Percentiles rank a stretch among this genome's conserved stretches.
These are phyloP conservation scores for Sander vitreus DNA, from an alignment of 2,113 vertebrate genomes.

Conservation along the genomic window DNA sequence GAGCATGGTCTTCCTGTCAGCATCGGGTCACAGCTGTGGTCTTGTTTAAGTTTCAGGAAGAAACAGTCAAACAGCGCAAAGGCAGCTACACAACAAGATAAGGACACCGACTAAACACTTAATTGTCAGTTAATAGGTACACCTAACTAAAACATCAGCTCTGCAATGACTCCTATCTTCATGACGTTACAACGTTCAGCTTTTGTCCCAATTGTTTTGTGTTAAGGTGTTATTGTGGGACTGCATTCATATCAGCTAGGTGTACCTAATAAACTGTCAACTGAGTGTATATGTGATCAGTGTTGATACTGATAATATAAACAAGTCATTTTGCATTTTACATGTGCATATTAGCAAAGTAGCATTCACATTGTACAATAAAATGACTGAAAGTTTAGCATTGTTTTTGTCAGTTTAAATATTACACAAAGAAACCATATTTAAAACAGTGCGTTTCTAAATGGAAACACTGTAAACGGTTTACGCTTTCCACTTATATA, in stretches of 20 bases:
- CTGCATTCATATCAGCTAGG: neutral
- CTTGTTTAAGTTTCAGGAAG: constrained; percentile 30
- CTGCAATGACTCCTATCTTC: neutral
- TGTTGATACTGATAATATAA: neutral
- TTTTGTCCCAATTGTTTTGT: no score
- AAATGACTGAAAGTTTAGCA: neutral
- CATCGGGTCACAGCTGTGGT: constrained; percentile 44
- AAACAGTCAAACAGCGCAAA: constrained; percentile 29
- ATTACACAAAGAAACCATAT: neutral
- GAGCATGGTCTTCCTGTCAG: constrained; percentile 28
- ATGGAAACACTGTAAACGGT: neutral
- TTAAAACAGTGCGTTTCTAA: neutral
- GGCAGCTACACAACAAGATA: constrained; percentile 3
- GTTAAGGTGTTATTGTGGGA: no score
- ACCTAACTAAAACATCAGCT: neutral
- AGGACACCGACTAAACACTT: neutral
- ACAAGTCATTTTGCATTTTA: neutral
- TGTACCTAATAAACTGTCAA: neutral
- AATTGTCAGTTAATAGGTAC: neutral
- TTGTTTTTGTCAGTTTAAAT: neutral
- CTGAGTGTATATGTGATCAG: neutral
- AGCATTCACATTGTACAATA: neutral
- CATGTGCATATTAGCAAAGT: neutral
- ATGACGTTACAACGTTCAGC: neutral
- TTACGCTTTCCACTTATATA: constrained; percentile 8